phyloP scores from a whole-genome alignment of 2,888 invertebrate genomes.

The Villa cingulata region DNA sequence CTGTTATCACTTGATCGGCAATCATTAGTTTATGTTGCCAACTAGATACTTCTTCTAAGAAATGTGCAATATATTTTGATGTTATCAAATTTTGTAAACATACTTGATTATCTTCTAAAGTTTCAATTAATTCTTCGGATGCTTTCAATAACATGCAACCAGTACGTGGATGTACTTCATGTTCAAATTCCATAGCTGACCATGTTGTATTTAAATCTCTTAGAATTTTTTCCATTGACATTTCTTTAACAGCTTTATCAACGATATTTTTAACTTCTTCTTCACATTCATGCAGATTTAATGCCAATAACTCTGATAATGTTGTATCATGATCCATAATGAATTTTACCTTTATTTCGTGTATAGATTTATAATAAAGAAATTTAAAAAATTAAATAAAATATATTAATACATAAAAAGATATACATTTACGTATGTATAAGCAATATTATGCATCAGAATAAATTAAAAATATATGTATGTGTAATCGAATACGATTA shows the following conservation, averaged over 20 bases:
- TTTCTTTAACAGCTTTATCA: conserved; percentile 95
- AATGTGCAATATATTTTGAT: conserved; percentile 93
- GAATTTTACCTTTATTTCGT: conserved; percentile 77
- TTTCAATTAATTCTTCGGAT: conserved; percentile 92
- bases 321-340: conserved; percentile 90
- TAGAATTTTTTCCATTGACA: conserved; percentile 94
- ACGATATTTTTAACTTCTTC: conserved; percentile 96
- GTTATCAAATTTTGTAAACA: conserved; percentile 90
- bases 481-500: no score
- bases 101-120: conserved; percentile 93
- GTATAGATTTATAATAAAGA: no score
- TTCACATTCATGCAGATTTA: conserved; percentile 92
- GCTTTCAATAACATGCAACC: conserved; percentile 74
- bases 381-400: no score
- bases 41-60: conserved; percentile 81
- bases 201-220: conserved; percentile 83
- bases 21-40: conserved; percentile 89
- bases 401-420: no score
- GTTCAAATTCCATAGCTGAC: conserved; percentile 82
- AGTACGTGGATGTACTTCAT: conserved; percentile 77
- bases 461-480: no score
- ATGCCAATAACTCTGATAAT: conserved; percentile 73
- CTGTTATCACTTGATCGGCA: conserved; percentile 84
- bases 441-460: no score
- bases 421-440: no score